Evolutionary conservation across 2,113 vertebrate species (phyloP).

Genomic region (Thomomys bottae): DNA sequence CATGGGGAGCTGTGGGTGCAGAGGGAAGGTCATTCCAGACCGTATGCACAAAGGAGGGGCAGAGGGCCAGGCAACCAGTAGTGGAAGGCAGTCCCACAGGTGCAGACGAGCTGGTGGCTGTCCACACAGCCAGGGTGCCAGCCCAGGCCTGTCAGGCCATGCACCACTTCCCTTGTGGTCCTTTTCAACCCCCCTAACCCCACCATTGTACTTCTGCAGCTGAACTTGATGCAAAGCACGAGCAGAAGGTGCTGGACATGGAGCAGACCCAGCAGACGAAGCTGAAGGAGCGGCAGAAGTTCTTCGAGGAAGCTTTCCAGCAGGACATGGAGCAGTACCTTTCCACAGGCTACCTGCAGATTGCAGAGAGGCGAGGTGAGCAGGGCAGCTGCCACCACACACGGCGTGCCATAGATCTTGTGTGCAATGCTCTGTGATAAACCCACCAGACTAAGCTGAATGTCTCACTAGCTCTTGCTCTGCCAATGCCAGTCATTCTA

Average conservation of each 20-base stretch:
- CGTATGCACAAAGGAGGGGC: background rate
- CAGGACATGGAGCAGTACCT: conserved; percentile 99
- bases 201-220: conserved; percentile 81
- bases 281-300: conserved; percentile 96
- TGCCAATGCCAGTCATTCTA: background rate
- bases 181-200: background rate
- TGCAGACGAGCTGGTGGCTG: too few species aligned
- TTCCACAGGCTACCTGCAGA: conserved; percentile 96
- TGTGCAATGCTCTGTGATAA: too few species aligned
- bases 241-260: conserved; percentile 91
- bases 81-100: accelerated
- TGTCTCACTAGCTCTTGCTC: too few species aligned
- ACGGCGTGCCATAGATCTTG: too few species aligned
- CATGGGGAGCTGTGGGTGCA: background rate
- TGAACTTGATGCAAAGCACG: conserved; percentile 93
- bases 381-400: background rate
- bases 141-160: background rate
- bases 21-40: too few species aligned
- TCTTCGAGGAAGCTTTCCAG: conserved; percentile 98
- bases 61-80: accelerated
- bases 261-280: conserved; percentile 93
- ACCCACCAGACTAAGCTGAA: too few species aligned
- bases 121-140: accelerated
- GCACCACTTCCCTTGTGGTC: accelerated
- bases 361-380: conserved; percentile 95